A percentile compares a stretch with the other conserved stretches of the same genome.
phyloP scores from a whole-genome alignment of 2,113 vertebrate genomes.

The Monopterus albus region DNA sequence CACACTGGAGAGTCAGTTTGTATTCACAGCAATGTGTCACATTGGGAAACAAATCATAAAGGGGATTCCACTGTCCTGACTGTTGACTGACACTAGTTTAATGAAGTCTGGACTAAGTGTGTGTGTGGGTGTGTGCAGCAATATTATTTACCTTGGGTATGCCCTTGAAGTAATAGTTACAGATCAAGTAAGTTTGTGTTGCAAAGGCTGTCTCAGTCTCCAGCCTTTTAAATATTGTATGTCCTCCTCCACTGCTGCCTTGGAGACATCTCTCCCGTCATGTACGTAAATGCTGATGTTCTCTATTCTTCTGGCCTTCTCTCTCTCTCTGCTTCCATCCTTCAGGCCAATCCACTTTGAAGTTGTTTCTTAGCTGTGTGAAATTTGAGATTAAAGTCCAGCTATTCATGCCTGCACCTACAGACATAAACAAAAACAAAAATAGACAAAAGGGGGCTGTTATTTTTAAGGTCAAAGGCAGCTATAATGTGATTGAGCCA shows the following conservation, averaged over 20 bases:
- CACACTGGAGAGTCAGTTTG: conserved; percentile 32
- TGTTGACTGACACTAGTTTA: conserved; percentile 35
- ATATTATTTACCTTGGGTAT: conserved; percentile 71
- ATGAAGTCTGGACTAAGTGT: conserved; percentile 54
- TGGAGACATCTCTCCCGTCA: conserved; percentile 52
- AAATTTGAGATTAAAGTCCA: conserved; percentile 69
- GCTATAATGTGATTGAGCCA: neutral
- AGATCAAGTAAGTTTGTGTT: conserved; percentile 68
- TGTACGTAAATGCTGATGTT: conserved; percentile 69
- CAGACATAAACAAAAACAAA: conserved; percentile 55
- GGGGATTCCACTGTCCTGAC: conserved; percentile 19
- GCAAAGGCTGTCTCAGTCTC: conserved; percentile 51
- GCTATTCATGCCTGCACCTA: conserved; percentile 48
- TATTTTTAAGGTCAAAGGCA: conserved; percentile 36
- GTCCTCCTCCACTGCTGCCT: conserved; percentile 51
- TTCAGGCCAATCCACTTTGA: conserved; percentile 64
- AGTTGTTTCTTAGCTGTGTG: conserved; percentile 49
- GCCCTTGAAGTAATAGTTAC: conserved; percentile 72
- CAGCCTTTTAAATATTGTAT: conserved; percentile 73
- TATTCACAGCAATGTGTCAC: conserved; percentile 13
- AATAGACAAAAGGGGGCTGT: neutral
- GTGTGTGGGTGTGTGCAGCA: too few species aligned
- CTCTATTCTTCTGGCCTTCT: conserved; percentile 50
- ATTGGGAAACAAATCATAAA: conserved; percentile 39
- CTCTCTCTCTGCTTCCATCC: conserved; percentile 34